A percentile compares a stretch with the other conserved stretches of the same genome.
Conservation (phyloP, 2,888 invertebrate genomes). For the Agonum fuliginosum region DNA sequence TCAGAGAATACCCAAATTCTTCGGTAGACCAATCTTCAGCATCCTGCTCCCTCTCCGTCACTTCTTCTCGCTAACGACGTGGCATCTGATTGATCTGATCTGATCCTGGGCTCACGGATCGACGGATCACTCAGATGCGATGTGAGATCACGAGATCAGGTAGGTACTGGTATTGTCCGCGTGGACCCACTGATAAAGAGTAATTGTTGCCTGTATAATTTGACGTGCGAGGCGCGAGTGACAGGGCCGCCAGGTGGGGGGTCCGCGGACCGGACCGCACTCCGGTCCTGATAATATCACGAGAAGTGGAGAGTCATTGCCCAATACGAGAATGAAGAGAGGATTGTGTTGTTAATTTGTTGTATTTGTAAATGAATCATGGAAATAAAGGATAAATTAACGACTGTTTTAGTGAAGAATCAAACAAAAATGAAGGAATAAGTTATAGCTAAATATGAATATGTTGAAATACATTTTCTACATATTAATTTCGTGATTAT, state of each 20-base stretch:
- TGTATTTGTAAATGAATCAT: no score
- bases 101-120: conserved; percentile 13
- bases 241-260: conserved; percentile 57
- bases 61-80: not conserved
- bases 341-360: no score
- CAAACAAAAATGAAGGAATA: no score
- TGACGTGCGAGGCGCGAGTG: conserved; percentile 59
- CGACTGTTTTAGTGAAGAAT: no score
- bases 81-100: conserved; percentile 23
- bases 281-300: conserved; percentile 45
- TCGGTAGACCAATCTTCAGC: no score
- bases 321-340: conserved; percentile 17
- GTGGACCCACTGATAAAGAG: conserved; percentile 49
- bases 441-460: no score
- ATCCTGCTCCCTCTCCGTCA: no score
- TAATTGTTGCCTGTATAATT: conserved; percentile 56
- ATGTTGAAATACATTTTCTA: no score
- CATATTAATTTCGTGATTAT: no score
- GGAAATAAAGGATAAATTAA: no score
- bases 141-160: no score
- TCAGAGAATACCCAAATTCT: no score
- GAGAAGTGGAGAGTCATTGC: conserved; percentile 44
- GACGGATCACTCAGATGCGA: conserved; percentile 3
- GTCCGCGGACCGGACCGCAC: conserved; percentile 25
- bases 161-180: conserved; percentile 7